Evolutionary conservation across 2,797 vertebrate species (phyloP), one percentile per base, ranked within the genome.

Genomic region (Chaetodon trifasciatus): DNA sequence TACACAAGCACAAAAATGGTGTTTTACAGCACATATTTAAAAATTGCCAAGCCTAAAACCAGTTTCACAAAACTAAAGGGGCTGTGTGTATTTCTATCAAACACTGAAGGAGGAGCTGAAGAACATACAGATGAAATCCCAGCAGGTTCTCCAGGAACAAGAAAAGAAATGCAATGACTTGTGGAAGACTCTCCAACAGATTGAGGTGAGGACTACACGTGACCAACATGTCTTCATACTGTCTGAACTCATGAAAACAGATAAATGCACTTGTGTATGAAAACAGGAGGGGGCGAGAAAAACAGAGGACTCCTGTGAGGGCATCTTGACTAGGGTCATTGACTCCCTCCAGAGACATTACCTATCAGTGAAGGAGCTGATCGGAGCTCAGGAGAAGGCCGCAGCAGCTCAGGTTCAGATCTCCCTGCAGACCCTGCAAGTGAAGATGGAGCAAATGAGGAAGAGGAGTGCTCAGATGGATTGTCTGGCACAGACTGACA

Each of bases 271-370:
- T 35, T 75, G 37, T 62, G 39, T 78, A 0, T 79, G 28, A 3
- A 66, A 82, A 78, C 88, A 94, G 93, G 65, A 69, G 1, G 65
- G 87, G 73, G 79, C 67, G 0, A 70, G 5, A 44, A 28, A 82
- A 35, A 63, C 88, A 0, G 71, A 74, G n/a, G 88, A 90, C 63
- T 23, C 76, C 80, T 91, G 90, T 69, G 88, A 93, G 67, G 24
- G 53, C 2, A 9, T 88, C 71, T 53, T 91, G 17, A 78, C 53
- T 4, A 2, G 46, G 0, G 24, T 85, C 70, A 87, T 91, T 0
- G 74, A 86, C 66, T 68, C 61, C 49, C 66, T 93, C 23, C 90
- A 92, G 89, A 87, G 24, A 53, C 86, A 82, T 37, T 88, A 72
- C 47, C 52, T 81, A 28, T 86, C 84, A 0, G 40, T 93, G 60